Conservation (phyloP, 2,888 invertebrate species). For the Cheilosia vulpina region DNA sequence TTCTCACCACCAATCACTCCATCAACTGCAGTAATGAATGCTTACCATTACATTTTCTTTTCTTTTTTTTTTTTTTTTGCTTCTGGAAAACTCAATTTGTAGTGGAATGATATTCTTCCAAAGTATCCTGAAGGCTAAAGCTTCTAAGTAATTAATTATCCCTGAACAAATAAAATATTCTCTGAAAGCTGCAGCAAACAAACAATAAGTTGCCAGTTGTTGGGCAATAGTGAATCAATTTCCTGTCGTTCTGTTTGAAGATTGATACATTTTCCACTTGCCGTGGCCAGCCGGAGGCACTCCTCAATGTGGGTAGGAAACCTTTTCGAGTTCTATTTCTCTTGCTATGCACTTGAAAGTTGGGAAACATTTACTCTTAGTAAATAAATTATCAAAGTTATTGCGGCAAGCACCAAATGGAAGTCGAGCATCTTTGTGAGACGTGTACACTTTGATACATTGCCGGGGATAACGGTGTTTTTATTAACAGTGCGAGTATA, state of each 20-base stretch:
- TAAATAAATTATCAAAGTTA: slow-evolving; percentile 43
- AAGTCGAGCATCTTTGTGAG: slow-evolving; percentile 9
- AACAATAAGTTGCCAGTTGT: slow-evolving; percentile 40
- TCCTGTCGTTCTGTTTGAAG: slow-evolving; percentile 44
- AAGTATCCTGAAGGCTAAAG: not conserved
- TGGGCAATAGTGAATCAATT: slow-evolving; percentile 47
- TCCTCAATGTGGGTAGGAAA: not conserved
- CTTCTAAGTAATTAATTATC: slow-evolving; percentile 40
- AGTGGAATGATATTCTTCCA: not conserved
- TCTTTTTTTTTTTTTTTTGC: not conserved
- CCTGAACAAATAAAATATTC: slow-evolving; percentile 37
- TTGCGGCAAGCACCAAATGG: slow-evolving; percentile 24
- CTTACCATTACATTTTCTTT: not conserved
- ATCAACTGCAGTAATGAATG: slow-evolving; percentile 8
- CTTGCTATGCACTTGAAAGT: not conserved
- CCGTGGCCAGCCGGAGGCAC: not conserved
- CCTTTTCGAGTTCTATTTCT: not conserved
- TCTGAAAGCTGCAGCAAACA: slow-evolving; percentile 41
- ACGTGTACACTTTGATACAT: slow-evolving; percentile 22
- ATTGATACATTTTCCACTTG: slow-evolving; percentile 53
- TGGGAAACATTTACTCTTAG: slow-evolving; percentile 5
- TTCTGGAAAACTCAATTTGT: slow-evolving; percentile 17
- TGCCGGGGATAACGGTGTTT: not conserved
- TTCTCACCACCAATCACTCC: slow-evolving; percentile 11
- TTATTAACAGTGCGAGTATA: no score